Percentiles rank a stretch among this genome's conserved stretches.
Evolutionary conservation across 1,140 invertebrate genomes (phyloP).

Genomic region (Aricia agestis): DNA sequence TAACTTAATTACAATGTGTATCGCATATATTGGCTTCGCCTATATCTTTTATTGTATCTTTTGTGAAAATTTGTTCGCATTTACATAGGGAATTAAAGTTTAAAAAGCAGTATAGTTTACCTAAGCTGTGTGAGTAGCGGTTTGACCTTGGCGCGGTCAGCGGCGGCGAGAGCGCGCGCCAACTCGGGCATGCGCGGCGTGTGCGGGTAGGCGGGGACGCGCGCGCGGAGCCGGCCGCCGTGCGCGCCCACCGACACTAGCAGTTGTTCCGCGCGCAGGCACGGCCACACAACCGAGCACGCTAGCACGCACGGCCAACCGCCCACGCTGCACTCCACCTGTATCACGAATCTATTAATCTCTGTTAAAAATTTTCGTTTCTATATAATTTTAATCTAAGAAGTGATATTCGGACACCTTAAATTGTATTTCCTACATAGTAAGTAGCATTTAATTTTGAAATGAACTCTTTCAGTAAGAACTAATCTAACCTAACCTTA

Average conservation of each 20-base stretch:
- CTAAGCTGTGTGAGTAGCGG: conserved; percentile 63
- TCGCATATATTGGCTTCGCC: too few relatives aligned
- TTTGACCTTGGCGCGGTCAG: conserved; percentile 44
- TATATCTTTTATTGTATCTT: too few relatives aligned
- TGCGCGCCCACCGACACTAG: conserved; percentile 95
- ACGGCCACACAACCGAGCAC: conserved; percentile 91
- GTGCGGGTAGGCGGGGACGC: conserved; percentile 91
- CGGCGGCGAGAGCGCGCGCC: conserved; percentile 80
- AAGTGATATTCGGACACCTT: too few relatives aligned
- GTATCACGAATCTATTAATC: not conserved
- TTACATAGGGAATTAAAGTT: too few relatives aligned
- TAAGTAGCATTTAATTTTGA: too few relatives aligned
- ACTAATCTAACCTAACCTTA: too few relatives aligned
- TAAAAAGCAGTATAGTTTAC: conserved; percentile 27
- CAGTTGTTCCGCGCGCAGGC: conserved; percentile 92
- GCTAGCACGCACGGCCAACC: conserved; percentile 94
- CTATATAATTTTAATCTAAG: too few relatives aligned
- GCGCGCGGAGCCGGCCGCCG: conserved; percentile 92
- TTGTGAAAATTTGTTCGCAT: too few relatives aligned
- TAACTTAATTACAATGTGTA: too few relatives aligned
- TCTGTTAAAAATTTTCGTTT: too few relatives aligned
- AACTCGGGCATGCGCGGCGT: conserved; percentile 89
- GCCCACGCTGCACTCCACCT: conserved; percentile 75
- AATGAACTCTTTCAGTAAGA: too few relatives aligned
- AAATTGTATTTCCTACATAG: too few relatives aligned